These are phyloP conservation scores for Cantharis rustica DNA, from an alignment of 2,888 invertebrate species.

Conservation along the genomic window DNA sequence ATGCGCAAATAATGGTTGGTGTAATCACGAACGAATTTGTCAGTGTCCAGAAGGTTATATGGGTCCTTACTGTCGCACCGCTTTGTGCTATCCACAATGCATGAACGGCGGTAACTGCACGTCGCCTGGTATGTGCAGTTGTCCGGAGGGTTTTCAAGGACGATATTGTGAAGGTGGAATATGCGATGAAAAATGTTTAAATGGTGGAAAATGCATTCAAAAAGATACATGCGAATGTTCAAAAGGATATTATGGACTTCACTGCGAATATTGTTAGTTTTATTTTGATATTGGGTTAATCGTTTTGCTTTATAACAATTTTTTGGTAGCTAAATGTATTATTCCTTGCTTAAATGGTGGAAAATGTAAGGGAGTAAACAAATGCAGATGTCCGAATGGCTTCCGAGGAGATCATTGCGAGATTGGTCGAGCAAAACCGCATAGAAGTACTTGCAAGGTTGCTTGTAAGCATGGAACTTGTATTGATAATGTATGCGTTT, in stretches of 20 bases:
- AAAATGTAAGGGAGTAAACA: slow-evolving; percentile 85
- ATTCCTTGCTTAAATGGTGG: slow-evolving; percentile 92
- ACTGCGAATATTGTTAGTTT: slow-evolving; percentile 89
- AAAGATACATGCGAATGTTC: slow-evolving; percentile 93
- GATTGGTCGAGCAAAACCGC: slow-evolving; percentile 73
- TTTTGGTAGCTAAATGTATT: slow-evolving; percentile 56
- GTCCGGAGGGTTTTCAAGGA: slow-evolving; percentile 89
- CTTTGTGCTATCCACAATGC: slow-evolving; percentile 89
- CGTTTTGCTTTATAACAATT: neutral
- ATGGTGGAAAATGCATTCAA: slow-evolving; percentile 93
- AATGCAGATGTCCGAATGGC: slow-evolving; percentile 85
- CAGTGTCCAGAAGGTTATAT: slow-evolving; percentile 90
- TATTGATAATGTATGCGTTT: slow-evolving; percentile 72
- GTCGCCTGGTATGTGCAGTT: slow-evolving; percentile 86
- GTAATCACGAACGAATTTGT: slow-evolving; percentile 82
- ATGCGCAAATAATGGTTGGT: slow-evolving; percentile 84
- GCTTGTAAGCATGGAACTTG: slow-evolving; percentile 82
- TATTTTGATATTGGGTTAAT: neutral
- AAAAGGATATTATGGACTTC: slow-evolving; percentile 87
- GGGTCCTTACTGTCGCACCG: slow-evolving; percentile 88
- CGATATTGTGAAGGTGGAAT: slow-evolving; percentile 91
- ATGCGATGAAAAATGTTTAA: slow-evolving; percentile 87
- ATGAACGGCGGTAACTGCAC: slow-evolving; percentile 93
- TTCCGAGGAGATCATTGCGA: slow-evolving; percentile 91
- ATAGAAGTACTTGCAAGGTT: slow-evolving; percentile 73